Conservation (phyloP, 1,140 invertebrate species). For the Heliconius congener region DNA sequence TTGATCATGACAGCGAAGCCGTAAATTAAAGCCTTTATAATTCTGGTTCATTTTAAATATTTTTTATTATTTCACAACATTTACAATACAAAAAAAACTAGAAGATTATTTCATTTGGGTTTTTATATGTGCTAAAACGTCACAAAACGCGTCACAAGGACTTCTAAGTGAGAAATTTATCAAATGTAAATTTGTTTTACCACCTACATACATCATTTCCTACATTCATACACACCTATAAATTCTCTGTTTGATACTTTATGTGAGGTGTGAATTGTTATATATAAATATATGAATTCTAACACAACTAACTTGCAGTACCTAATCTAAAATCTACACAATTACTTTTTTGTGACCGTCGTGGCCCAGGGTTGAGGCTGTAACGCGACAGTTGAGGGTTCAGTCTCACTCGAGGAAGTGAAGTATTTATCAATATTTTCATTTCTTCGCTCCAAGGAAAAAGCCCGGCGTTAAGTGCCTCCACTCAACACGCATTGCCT, state of each 20-base stretch:
- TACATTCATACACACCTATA: neutral
- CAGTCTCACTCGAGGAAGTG: too few relatives aligned
- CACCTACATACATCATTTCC: constrained; percentile 8
- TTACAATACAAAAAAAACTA: too few relatives aligned
- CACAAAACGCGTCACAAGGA: neutral
- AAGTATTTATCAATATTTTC: too few relatives aligned
- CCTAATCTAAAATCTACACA: neutral
- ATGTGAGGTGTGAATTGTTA: neutral
- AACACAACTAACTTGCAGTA: neutral
- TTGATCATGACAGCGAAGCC: too few relatives aligned
- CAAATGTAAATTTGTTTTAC: neutral
- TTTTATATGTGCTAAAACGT: constrained; percentile 17
- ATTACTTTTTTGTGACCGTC: neutral
- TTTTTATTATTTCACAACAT: neutral
- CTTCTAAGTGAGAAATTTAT: neutral
- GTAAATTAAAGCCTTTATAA: too few relatives aligned
- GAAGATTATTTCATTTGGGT: neutral
- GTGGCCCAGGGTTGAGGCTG: too few relatives aligned
- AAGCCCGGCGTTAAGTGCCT: too few relatives aligned
- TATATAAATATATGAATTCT: neutral
- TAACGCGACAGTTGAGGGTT: too few relatives aligned
- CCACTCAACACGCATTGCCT: too few relatives aligned
- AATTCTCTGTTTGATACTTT: neutral
- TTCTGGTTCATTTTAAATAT: neutral
- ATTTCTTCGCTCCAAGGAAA: too few relatives aligned